Evolutionary conservation across 1,140 invertebrate species (phyloP).

Genomic region (Antheraea pernyi): DNA sequence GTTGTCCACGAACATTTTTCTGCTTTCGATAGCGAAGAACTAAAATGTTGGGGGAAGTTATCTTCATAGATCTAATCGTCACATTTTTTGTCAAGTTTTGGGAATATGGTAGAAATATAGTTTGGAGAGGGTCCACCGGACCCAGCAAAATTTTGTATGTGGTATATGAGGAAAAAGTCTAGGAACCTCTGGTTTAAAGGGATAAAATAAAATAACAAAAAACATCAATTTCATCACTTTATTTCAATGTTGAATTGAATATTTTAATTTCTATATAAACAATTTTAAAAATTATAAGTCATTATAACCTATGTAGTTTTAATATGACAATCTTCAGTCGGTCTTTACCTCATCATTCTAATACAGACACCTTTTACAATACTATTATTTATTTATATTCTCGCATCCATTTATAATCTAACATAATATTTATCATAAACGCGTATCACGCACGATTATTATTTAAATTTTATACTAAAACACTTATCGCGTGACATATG

Average conservation of each 20-base stretch:
- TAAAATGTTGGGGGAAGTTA: too few relatives aligned
- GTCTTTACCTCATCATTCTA: slow-evolving; percentile 10
- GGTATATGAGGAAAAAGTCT: too few relatives aligned
- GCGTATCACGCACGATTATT: background rate
- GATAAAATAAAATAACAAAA: slow-evolving; percentile 29
- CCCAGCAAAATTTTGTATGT: too few relatives aligned
- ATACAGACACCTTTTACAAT: background rate
- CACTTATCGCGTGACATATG: background rate
- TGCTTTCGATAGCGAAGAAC: too few relatives aligned
- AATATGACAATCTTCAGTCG: slow-evolving; percentile 70
- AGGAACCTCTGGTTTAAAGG: too few relatives aligned
- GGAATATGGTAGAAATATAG: too few relatives aligned
- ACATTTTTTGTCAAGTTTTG: too few relatives aligned
- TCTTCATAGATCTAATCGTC: too few relatives aligned
- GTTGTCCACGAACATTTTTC: too few relatives aligned
- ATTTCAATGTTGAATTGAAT: slow-evolving; percentile 72
- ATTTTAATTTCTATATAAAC: slow-evolving; percentile 76
- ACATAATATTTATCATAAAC: background rate
- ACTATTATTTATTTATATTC: background rate
- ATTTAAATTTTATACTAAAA: background rate
- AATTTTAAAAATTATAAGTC: slow-evolving; percentile 66
- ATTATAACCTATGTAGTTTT: slow-evolving; percentile 39
- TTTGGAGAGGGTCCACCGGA: too few relatives aligned
- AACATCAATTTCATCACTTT: slow-evolving; percentile 66
- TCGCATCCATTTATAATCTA: slow-evolving; percentile 1